A percentile compares a stretch with the other conserved stretches of the same genome.
These are phyloP conservation scores for Antidorcas marsupialis DNA, from an alignment of 2,113 vertebrate genomes.

Conservation along the genomic window DNA sequence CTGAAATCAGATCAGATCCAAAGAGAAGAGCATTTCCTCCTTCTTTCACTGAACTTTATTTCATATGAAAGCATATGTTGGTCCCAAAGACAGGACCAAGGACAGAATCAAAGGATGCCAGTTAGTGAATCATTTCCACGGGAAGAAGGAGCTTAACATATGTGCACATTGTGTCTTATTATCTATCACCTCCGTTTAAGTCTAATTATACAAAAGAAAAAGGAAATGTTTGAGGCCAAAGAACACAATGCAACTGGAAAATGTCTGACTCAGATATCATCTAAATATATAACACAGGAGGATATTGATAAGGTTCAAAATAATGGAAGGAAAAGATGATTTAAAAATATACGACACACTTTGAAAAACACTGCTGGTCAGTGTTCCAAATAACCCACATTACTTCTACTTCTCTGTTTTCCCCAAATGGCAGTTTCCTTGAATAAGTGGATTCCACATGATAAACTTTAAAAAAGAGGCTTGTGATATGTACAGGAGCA, in stretches of 20 bases:
- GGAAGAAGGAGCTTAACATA: neutral
- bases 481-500: slow-evolving; percentile 34
- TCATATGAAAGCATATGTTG: neutral
- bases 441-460: slow-evolving; percentile 35
- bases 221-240: neutral
- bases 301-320: neutral
- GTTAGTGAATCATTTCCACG: neutral
- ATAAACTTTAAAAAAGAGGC: slow-evolving; percentile 49
- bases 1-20: neutral
- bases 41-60: neutral
- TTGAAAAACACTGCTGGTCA: neutral
- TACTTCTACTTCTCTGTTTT: neutral
- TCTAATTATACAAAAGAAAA: neutral
- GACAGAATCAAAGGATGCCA: neutral
- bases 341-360: neutral
- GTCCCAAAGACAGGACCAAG: neutral
- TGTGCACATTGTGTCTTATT: neutral
- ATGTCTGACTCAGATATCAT: neutral
- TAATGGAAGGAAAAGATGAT: slow-evolving; percentile 3
- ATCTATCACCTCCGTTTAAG: neutral
- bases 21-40: neutral
- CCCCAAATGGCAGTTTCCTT: slow-evolving; percentile 1
- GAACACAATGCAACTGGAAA: neutral
- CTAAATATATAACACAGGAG: neutral
- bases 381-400: neutral